Evolutionary conservation across 2,113 vertebrate species (phyloP), one percentile per base, ranked within the genome.

Genomic region (Motacilla alba): DNA sequence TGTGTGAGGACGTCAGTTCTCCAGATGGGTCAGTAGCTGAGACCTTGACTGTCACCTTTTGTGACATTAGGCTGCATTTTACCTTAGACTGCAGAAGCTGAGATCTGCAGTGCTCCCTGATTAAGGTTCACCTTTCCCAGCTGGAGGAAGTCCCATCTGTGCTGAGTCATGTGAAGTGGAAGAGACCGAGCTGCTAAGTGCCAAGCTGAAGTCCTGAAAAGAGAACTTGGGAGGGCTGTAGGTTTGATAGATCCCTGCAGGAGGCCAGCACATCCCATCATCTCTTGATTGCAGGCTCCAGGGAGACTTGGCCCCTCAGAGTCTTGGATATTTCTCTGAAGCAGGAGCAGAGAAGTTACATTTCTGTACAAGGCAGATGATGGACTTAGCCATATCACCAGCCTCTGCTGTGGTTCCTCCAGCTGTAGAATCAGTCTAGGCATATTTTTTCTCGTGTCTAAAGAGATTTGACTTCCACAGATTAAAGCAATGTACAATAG

Each of bases 81-180:
- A 70, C 50, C 75, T 86, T 80, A 81, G 75, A 37, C 47, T 93
- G 93, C 88, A 93, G 30, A 94, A 91, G 88, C 58, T 68, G 90
- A 90, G 81, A 74, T 15, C 59, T 52, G 82, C 91, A 70, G 72
- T 80, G 46, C 73, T 83, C 26, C 44, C 47, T 44, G 58, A 30
- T 4, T n/a, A 64, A 41, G 82, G 75, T 83, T 97, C 76, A 90
- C 83, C 72, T 93, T 96, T 67, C 47, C 24, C 43, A 83, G 50
- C 23, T 1, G 4, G 59, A 86, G 64, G 47, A 83, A 89, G 72
- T 28, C 28, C 23, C 26, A 20, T 80, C 47, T 11, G 0, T 84
- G 81, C 95, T 91, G 83, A 70, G 47, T 87, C 85, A 86, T 22
- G 23, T n/a, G 43, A 76, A 49, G 62, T 60, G 46, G 49, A 90